These are phyloP conservation scores for Psylliodes chrysocephalus DNA, from an alignment of 2,888 invertebrate species.

Conservation along the genomic window DNA sequence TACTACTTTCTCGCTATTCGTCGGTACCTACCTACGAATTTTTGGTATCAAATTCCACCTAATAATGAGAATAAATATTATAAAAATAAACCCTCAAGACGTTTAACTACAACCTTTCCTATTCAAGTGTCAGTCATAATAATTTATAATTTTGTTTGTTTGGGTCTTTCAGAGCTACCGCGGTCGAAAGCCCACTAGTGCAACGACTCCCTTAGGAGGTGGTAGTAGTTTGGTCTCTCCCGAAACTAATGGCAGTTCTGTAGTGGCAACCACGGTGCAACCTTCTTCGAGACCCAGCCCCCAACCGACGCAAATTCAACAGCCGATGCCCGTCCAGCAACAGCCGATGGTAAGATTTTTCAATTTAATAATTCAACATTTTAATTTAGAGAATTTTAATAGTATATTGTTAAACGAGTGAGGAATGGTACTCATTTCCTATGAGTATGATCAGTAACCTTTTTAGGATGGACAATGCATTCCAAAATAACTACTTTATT, in stretches of 20 bases:
- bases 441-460: no score
- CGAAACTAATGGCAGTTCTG: conserved; percentile 54
- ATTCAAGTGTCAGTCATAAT: conserved; percentile 26
- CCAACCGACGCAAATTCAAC: conserved; percentile 58
- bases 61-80: not conserved
- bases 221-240: conserved; percentile 49
- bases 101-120: conserved; percentile 14
- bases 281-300: conserved; percentile 61
- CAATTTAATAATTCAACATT: no score
- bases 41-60: no score
- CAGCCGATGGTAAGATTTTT: conserved; percentile 61
- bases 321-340: conserved; percentile 60
- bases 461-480: no score
- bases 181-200: conserved; percentile 62
- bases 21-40: no score
- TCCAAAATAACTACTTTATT: no score
- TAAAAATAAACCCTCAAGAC: conserved; percentile 5
- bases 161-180: conserved; percentile 61
- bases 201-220: conserved; percentile 54
- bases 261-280: conserved; percentile 50
- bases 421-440: no score
- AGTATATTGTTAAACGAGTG: no score
- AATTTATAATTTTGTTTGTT: conserved; percentile 15
- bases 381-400: no score
- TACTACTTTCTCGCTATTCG: no score